phyloP scores from a whole-genome alignment of 2,888 invertebrate genomes.

The Adineta ricciae region DNA sequence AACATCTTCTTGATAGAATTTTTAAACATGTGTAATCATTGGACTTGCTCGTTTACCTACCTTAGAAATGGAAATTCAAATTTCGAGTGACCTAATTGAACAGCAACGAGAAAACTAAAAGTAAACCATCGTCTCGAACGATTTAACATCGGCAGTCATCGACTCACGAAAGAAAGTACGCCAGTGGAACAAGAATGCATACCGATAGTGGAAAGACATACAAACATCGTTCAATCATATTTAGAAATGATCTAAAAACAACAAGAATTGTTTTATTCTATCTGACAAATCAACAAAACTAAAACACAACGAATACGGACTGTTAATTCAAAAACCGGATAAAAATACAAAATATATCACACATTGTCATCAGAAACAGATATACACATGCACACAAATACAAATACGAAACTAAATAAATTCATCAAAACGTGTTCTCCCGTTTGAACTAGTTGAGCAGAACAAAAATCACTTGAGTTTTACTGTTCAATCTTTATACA shows the following conservation, averaged over 20 bases:
- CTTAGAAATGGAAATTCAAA: constrained; percentile 14
- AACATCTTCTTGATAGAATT: background rate
- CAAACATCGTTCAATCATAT: constrained; percentile 3
- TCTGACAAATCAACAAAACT: background rate
- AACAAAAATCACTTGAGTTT: background rate
- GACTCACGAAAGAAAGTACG: constrained; percentile 18
- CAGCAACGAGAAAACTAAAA: background rate
- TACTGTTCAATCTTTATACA: background rate
- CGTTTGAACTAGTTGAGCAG: background rate
- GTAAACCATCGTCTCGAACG: background rate
- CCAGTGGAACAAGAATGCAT: background rate
- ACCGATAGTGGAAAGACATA: constrained; percentile 1
- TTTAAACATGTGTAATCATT: background rate
- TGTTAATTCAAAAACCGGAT: background rate
- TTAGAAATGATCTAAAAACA: background rate
- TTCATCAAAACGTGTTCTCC: background rate
- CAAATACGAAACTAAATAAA: background rate
- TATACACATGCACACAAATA: background rate
- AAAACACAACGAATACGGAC: background rate
- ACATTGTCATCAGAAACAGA: background rate
- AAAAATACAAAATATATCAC: background rate
- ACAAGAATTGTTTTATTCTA: background rate
- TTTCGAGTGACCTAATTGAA: background rate
- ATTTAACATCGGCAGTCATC: background rate
- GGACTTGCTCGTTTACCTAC: background rate